Evolutionary conservation across 2,113 vertebrate species (phyloP).

Genomic region (Nipponia nippon): DNA sequence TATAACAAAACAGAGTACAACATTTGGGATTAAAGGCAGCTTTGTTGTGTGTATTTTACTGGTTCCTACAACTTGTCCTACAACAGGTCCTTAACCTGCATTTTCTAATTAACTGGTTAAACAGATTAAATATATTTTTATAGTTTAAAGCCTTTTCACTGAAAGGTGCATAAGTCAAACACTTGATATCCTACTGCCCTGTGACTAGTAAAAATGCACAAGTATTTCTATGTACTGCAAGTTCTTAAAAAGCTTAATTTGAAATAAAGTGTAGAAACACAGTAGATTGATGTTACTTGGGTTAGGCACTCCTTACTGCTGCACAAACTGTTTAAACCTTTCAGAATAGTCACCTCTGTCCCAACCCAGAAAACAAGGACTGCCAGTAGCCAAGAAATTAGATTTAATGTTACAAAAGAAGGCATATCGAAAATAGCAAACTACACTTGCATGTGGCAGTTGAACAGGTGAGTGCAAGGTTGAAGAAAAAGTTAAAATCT

Average conservation of each 20-base stretch:
- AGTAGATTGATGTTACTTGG: conserved; percentile 43
- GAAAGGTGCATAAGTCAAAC: conserved; percentile 2
- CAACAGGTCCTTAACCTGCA: conserved; percentile 23
- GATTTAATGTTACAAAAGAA: conserved; percentile 69
- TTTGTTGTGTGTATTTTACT: conserved; percentile 58
- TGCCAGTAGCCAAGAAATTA: conserved; percentile 63
- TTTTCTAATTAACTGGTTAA: conserved; percentile 23
- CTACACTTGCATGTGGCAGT: too few relatives aligned
- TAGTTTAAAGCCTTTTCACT: conserved; percentile 54
- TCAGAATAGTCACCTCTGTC: neutral
- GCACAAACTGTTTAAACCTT: conserved; percentile 43
- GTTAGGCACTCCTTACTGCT: conserved; percentile 64
- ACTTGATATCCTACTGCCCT: conserved; percentile 17
- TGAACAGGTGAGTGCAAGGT: too few relatives aligned
- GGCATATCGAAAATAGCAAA: conserved; percentile 71
- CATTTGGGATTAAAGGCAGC: conserved; percentile 67
- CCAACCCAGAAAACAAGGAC: conserved; percentile 69
- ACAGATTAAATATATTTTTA: conserved; percentile 47
- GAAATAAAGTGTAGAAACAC: conserved; percentile 64
- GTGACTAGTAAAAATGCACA: conserved; percentile 50
- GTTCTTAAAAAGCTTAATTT: conserved; percentile 44
- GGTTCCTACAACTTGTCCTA: conserved; percentile 35
- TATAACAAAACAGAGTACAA: neutral
- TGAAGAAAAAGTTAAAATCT: too few relatives aligned
- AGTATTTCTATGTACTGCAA: conserved; percentile 33